phyloP scores from a whole-genome alignment of 2,797 vertebrate species.

The Thaleichthys pacificus region DNA sequence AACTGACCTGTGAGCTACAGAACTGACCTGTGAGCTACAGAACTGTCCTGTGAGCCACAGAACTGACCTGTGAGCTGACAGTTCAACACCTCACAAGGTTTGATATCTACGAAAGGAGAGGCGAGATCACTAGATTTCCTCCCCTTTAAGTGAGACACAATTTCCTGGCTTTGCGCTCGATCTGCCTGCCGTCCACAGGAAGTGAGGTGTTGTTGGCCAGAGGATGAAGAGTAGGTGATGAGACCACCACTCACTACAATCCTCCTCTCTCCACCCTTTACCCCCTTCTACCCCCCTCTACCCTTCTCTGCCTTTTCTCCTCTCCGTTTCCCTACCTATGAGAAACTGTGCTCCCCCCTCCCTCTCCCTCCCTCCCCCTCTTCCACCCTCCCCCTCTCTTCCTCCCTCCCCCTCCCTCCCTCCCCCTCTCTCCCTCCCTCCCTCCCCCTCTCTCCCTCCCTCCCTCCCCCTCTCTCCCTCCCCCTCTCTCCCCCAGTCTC shows the following conservation, averaged over 20 bases:
- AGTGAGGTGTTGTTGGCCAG: no score
- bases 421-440: not conserved
- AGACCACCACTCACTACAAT: not conserved
- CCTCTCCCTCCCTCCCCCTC: not conserved
- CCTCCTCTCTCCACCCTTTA: not conserved
- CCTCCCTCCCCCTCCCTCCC: not conserved
- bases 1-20: no score
- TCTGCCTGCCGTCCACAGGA: no score
- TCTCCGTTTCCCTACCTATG: not conserved
- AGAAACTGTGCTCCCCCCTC: not conserved
- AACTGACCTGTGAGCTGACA: no score
- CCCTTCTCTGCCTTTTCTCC: not conserved
- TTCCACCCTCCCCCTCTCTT: not conserved
- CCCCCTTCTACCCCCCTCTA: not conserved
- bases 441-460: not conserved
- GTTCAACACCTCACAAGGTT: no score
- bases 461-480: not conserved
- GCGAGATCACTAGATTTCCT: no score
- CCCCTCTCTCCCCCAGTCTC: not conserved
- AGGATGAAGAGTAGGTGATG: no score
- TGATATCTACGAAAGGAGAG: no score
- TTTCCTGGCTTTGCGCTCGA: no score
- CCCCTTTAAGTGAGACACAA: no score
- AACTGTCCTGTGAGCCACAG: no score
- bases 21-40: no score